These are phyloP conservation scores for Brachionus rubens DNA, from an alignment of 1,140 invertebrate species.

Conservation along the genomic window DNA sequence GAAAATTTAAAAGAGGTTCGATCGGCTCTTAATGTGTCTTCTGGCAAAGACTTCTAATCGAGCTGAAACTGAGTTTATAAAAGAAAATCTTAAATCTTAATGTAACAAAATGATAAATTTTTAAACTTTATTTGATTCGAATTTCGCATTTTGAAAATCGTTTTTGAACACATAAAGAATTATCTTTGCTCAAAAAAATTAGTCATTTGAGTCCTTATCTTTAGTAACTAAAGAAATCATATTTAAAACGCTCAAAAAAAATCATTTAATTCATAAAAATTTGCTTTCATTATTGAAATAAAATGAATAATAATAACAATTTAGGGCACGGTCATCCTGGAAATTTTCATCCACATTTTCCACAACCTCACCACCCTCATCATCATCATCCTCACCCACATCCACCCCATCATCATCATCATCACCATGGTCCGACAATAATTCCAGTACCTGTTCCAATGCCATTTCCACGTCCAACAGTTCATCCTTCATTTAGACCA, in stretches of 20 bases:
- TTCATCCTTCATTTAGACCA: not conserved
- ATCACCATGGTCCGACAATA: not conserved
- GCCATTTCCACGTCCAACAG: not conserved
- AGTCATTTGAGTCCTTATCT: not conserved
- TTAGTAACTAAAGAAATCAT: too few relatives aligned
- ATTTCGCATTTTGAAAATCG: too few relatives aligned
- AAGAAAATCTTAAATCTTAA: too few relatives aligned
- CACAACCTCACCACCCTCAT: not conserved
- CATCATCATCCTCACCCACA: not conserved
- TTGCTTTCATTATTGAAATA: not conserved
- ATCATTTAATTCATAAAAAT: not conserved
- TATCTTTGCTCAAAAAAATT: not conserved
- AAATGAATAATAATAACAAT: slow-evolving; percentile 26
- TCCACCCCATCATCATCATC: not conserved
- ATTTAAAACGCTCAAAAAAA: not conserved
- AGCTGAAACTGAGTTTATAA: too few relatives aligned
- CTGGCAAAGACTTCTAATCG: too few relatives aligned
- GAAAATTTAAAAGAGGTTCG: too few relatives aligned
- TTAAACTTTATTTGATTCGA: too few relatives aligned
- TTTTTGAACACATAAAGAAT: too few relatives aligned
- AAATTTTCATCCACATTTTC: not conserved
- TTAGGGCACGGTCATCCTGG: not conserved
- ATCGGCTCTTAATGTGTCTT: too few relatives aligned
- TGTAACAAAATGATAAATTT: too few relatives aligned
- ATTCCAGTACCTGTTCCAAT: too few relatives aligned